Evolutionary conservation across 2,888 invertebrate genomes (phyloP).

Genomic region (Melieria omissa): DNA sequence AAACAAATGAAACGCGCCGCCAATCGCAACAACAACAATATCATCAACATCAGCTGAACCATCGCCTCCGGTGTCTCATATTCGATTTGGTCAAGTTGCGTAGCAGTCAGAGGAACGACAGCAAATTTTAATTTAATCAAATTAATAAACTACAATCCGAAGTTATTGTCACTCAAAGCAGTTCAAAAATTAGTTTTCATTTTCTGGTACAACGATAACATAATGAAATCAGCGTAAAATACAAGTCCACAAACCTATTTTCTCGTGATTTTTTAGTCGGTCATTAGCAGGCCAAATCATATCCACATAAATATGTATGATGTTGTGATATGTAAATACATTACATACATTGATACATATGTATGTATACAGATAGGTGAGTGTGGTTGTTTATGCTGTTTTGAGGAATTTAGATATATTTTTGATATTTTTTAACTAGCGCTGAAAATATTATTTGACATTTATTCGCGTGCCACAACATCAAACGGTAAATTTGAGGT

Average conservation of each 20-base stretch:
- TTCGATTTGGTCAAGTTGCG: background rate
- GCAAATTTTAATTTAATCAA: slow-evolving; percentile 13
- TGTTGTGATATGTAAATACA: no score
- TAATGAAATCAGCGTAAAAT: slow-evolving; percentile 17
- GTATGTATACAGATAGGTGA: no score
- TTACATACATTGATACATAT: no score
- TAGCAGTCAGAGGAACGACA: background rate
- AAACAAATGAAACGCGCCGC: background rate
- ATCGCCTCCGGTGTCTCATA: background rate
- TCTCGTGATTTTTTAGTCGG: no score
- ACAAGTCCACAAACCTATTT: slow-evolving; percentile 6
- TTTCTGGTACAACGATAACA: background rate
- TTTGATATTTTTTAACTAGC: no score
- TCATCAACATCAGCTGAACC: background rate
- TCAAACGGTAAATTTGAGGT: no score
- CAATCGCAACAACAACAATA: background rate
- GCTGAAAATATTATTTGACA: no score
- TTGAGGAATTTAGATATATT: no score
- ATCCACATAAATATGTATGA: no score
- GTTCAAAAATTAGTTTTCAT: slow-evolving; percentile 23
- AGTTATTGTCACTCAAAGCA: slow-evolving; percentile 25
- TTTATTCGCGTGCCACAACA: no score
- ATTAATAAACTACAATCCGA: slow-evolving; percentile 16
- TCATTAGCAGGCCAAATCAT: no score
- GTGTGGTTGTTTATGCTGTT: no score